Evolutionary conservation across 2,797 vertebrate genomes (phyloP), one percentile per base, ranked within the genome.

Genomic region (Gephyroberyx darwinii): DNA sequence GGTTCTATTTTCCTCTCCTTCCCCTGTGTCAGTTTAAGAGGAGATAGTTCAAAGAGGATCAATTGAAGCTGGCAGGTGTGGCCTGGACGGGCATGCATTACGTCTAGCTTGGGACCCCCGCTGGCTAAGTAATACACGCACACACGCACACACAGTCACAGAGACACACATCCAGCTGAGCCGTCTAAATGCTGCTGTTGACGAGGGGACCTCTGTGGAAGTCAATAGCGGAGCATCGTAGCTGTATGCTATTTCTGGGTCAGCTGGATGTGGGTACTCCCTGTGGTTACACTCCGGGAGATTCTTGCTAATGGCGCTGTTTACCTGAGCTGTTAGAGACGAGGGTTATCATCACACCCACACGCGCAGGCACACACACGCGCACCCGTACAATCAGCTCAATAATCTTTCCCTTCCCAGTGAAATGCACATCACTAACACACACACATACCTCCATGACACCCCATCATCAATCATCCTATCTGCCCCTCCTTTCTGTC

Each of bases 41-140:
- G 71, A 64, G 64, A 85, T 71, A 30, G 69, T 81, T 89, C 69
- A 85, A 77, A 76, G 59, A 65, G 62, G 79, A 88, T 87, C 78
- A 83, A 66, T 78, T 75, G 81, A 68, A 82, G 74, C 55, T 84
- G 85, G 84, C 86, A 90, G 80, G 87, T 90, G 80, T 86, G 74
- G 83, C 77, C 76, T 61, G 48, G 45, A 65, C 56, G 48, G 60
- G 71, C 65, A 68, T 51, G 58, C 63, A 19, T 59, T 52, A 69
- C 61, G 78, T 75, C 67, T 71, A 22, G 51, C 48, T 65, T 48
- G 48, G 68, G 71, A 81, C 78, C 51, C 83, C 83, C 9, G 47
- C 80, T 4, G 65, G 85, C 74, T 63, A 63, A 64, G 67, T 56
- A 54, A 74, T 54, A 75, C 67, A 83, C 63, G 60, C 61, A 71